Percentiles rank a stretch among this genome's conserved stretches.
These are phyloP conservation scores for Paralvinella palmiformis DNA, from an alignment of 1,140 invertebrate species.

Conservation along the genomic window DNA sequence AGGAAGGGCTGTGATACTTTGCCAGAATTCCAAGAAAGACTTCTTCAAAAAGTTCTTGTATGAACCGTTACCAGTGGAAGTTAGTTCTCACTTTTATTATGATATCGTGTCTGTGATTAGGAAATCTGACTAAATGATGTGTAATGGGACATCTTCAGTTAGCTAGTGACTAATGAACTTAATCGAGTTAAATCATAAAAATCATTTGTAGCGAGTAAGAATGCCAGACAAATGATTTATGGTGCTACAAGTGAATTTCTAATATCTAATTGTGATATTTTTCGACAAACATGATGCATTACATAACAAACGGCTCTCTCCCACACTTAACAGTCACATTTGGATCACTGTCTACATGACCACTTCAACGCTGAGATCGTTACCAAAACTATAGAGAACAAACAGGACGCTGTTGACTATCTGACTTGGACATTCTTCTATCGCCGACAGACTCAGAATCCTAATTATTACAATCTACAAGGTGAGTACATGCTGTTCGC, in stretches of 20 bases:
- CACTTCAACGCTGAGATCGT: slow-evolving; percentile 99
- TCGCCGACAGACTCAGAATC: slow-evolving; percentile 93
- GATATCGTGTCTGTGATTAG: too few species aligned
- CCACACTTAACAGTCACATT: slow-evolving; percentile 76
- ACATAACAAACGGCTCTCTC: too few species aligned
- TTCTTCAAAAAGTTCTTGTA: slow-evolving; percentile 99
- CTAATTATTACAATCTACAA: slow-evolving; percentile 98
- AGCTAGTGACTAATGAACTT: too few species aligned
- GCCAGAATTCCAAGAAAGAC: slow-evolving; percentile 95
- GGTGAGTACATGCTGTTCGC: too few species aligned
- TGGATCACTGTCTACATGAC: slow-evolving; percentile 95
- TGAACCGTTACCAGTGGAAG: slow-evolving; percentile 94
- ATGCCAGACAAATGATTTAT: too few species aligned
- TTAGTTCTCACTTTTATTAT: slow-evolving; percentile 31
- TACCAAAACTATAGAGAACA: slow-evolving; percentile 99
- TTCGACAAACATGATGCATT: too few species aligned
- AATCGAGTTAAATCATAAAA: too few species aligned
- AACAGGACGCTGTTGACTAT: slow-evolving; percentile 99
- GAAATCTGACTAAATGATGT: too few species aligned
- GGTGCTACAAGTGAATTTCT: too few species aligned
- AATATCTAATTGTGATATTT: too few species aligned
- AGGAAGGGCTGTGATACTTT: slow-evolving; percentile 89
- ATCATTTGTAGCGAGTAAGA: too few species aligned
- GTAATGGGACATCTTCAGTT: too few species aligned
- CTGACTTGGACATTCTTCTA: slow-evolving; percentile 99